Conservation (phyloP, 2,797 vertebrate species). For the Acridotheres tristis region DNA sequence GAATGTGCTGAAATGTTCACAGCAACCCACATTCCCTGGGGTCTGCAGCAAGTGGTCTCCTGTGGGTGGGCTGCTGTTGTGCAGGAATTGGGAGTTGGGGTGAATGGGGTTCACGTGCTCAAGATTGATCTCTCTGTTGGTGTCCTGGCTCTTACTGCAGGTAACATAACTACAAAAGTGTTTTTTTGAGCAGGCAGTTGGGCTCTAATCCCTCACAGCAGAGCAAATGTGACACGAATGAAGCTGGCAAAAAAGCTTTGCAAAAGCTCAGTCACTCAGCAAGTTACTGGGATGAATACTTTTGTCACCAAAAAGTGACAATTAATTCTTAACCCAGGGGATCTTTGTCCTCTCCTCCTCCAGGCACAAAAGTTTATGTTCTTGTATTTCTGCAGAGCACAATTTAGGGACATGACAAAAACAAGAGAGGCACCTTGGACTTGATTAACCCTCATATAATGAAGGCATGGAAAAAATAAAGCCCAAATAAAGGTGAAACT, state of each 20-base stretch:
- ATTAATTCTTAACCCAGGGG: neutral
- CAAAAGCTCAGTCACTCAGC: neutral
- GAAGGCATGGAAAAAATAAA: neutral
- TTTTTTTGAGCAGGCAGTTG: neutral
- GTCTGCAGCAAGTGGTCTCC: neutral
- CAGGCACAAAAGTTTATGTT: neutral
- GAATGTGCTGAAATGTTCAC: neutral
- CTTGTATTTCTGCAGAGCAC: neutral
- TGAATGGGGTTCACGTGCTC: neutral
- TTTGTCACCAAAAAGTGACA: neutral
- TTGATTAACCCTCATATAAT: neutral
- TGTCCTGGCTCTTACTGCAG: neutral
- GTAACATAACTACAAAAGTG: neutral
- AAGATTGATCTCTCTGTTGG: neutral
- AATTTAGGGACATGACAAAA: neutral
- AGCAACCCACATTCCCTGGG: neutral
- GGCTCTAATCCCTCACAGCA: neutral
- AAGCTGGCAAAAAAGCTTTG: neutral
- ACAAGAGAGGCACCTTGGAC: neutral
- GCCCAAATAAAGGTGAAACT: neutral
- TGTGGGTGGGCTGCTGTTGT: neutral
- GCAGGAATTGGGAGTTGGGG: neutral
- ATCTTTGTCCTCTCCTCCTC: neutral
- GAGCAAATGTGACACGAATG: neutral
- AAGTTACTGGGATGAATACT: neutral